These are phyloP conservation scores for Cochlearius cochlearius DNA, from an alignment of 2,113 vertebrate species.

Conservation along the genomic window DNA sequence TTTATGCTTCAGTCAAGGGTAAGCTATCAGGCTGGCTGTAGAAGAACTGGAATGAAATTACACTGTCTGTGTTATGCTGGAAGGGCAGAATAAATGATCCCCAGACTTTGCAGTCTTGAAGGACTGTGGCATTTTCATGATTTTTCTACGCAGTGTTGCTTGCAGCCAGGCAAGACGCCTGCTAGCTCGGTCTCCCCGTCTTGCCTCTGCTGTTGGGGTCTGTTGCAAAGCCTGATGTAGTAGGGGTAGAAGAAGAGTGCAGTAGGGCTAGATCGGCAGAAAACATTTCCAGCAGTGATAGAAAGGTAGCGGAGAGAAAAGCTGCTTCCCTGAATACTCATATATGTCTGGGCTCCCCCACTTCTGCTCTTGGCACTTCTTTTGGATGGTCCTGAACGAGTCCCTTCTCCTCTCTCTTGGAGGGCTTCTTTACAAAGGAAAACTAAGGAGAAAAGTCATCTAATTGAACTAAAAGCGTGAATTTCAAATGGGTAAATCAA, in stretches of 20 bases:
- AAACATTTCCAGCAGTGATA: not conserved
- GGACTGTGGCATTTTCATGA: not conserved
- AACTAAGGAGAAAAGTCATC: not conserved
- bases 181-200: not conserved
- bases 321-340: not conserved
- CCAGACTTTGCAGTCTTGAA: not conserved
- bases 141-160: not conserved
- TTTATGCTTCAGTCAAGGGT: slow-evolving; percentile 14
- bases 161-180: not conserved
- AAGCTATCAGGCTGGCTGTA: slow-evolving; percentile 18
- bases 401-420: not conserved
- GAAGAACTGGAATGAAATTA: slow-evolving; percentile 44
- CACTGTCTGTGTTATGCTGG: not conserved
- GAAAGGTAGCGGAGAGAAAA: not conserved
- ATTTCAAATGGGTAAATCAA: not conserved
- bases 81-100: slow-evolving; percentile 20
- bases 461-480: not conserved
- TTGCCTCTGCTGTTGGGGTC: not conserved
- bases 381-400: not conserved
- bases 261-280: not conserved
- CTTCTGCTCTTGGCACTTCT: not conserved
- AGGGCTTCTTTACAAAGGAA: not conserved
- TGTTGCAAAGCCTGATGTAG: not conserved
- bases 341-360: not conserved
- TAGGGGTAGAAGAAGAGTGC: not conserved